These are phyloP conservation scores for Sturnus vulgaris DNA, from an alignment of 2,113 vertebrate genomes.

Conservation along the genomic window DNA sequence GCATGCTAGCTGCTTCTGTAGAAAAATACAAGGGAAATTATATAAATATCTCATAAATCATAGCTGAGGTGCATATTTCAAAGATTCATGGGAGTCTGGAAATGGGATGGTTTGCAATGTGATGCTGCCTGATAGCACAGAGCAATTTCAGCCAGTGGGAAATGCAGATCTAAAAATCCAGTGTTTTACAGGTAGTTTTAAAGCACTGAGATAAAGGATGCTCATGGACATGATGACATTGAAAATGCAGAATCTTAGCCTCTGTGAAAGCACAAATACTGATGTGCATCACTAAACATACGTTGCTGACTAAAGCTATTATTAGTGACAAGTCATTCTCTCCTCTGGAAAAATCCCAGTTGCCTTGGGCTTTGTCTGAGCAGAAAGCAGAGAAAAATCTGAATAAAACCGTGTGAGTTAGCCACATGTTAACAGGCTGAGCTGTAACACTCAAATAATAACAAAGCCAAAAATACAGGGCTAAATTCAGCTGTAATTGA, in stretches of 20 bases:
- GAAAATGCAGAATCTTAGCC: background rate
- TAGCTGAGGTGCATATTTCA: background rate
- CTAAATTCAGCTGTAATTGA: slow-evolving; percentile 15
- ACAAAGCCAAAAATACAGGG: background rate
- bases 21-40: slow-evolving; percentile 25
- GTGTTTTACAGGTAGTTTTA: background rate
- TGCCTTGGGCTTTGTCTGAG: slow-evolving; percentile 41
- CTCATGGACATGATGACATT: background rate
- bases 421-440: slow-evolving; percentile 4
- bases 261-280: slow-evolving; percentile 34
- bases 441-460: background rate
- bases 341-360: slow-evolving; percentile 38
- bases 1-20: background rate
- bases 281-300: slow-evolving; percentile 35
- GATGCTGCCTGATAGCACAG: background rate
- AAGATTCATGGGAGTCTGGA: background rate
- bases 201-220: background rate
- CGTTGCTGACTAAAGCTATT: slow-evolving; percentile 39
- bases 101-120: background rate
- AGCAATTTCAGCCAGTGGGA: background rate
- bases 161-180: background rate
- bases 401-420: slow-evolving; percentile 6
- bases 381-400: slow-evolving; percentile 5
- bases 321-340: background rate
- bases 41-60: slow-evolving; percentile 42